Evolutionary conservation across 2,113 vertebrate genomes (phyloP), one percentile per base, ranked within the genome.

Genomic region (Platichthys flesus): DNA sequence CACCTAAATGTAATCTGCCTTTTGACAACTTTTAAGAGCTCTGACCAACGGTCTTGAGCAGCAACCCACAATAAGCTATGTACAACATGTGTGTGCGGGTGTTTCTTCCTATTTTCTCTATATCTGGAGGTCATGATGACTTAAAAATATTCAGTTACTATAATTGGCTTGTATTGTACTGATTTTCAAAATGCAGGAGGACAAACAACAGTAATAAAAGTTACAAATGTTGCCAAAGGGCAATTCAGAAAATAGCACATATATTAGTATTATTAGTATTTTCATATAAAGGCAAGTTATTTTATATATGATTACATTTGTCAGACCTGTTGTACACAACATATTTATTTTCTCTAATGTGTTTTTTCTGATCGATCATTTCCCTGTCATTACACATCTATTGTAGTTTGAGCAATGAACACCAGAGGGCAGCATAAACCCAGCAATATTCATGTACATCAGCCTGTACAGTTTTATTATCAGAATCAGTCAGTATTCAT

Each of bases 351-450:
- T 51, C 16, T 6, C 47, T 51, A 3, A 13, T 42, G 40, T 40
- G 1, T 42, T n/a, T 55, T 56, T 8, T 10, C 49, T 62, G 40
- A 42, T 28, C 0, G 24, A 35, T 28, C 9, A 23, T 9, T 10
- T 42, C 47, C 16, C 47, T 18, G 10, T 51, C 47, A 16, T 51
- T 18, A 51, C 16, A 45, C 16, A 1, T 9, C 37, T 42, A n/a
- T 42, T 75, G 64, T 76, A 72, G 57, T 89, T 81, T 75, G 13
- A 61, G 35, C 61, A 5, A 31, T 67, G 69, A 74, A 74, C 91
- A 92, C 81, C 66, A 93, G 92, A 88, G 88, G 90, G 91, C 70
- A 92, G 91, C 83, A 93, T 77, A 79, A 85, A 81, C 57, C 58
- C 35, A 80, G 56, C 35, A 83, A 82, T 74, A 40, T 18, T 18